Evolutionary conservation across 2,888 invertebrate genomes (phyloP), one percentile per base, ranked within the genome.

Genomic region (Baronia brevicornis): DNA sequence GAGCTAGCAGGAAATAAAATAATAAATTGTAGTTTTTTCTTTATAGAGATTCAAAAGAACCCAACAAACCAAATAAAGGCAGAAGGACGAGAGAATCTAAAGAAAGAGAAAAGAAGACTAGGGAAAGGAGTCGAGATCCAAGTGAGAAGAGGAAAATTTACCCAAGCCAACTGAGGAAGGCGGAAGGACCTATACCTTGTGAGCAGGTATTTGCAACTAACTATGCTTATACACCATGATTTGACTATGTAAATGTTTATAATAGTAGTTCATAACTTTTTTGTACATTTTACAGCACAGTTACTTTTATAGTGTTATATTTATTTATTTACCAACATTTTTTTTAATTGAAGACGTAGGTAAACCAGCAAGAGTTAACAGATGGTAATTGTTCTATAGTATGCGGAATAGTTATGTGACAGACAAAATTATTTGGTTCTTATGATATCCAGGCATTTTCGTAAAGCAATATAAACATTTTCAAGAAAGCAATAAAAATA

Each of bases 161-260:
- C 22, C 62, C 63, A 0, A 67, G 62, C 15, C 67, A 67, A 35
- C 39, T 66, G 41, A 46, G 66, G 36, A 68, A 66, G 8, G 62
- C 65, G 0, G 73, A 72, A 6, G 74, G 72, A 0, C 75, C 77
- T 0, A 74, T 78, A 52, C 69, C 73, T 0, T 77, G 75, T 29
- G 77, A 77, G 46, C 77, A 77, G 65, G 77, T 77, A 4, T 12
- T 15, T 3, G 17, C 2, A 9, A 9, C 4, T 21, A 11, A 8
- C n/a, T 9, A 17, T 17, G 7, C 17, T 6, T 7, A n/a, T 17
- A 4, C 4, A n/a, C 2, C 6, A 8, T 8, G 10, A 27, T n/a
- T 8, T 9, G 18, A 17, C 5, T 7, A 27, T n/a, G 5, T 10
- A 7, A 21, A 12, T 7, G 4, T 7, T 5, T 9, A 22, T 9